Evolutionary conservation across 2,797 vertebrate genomes (phyloP).

Genomic region (Rhinoraja longicauda): DNA sequence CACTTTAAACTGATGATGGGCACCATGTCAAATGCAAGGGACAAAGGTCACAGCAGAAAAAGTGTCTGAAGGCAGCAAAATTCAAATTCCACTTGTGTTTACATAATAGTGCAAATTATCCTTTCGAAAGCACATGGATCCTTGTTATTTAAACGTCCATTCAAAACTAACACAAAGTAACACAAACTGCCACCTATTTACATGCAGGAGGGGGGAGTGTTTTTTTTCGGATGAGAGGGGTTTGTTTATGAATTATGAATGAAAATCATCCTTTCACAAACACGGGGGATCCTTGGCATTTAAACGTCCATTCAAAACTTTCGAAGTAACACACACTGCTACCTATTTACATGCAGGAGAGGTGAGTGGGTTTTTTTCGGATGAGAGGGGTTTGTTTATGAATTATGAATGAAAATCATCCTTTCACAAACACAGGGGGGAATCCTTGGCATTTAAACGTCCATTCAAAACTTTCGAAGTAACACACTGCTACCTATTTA

Average conservation of each 20-base stretch:
- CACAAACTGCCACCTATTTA: not conserved
- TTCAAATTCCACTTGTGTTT: not conserved
- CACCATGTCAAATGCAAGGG: not conserved
- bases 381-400: not conserved
- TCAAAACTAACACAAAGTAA: not conserved
- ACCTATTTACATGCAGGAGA: not conserved
- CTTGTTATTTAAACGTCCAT: not conserved
- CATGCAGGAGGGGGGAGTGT: not conserved
- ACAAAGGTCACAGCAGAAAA: not conserved
- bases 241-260: not conserved
- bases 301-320: too few species aligned
- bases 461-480: too few species aligned
- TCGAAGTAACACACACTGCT: too few species aligned
- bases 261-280: too few species aligned
- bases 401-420: not conserved
- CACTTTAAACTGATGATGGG: not conserved
- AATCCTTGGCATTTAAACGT: too few species aligned
- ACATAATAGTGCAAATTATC: not conserved
- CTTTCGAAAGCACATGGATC: not conserved
- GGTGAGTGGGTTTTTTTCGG: not conserved
- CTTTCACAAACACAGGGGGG: too few species aligned
- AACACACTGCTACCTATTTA: too few species aligned
- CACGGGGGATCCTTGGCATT: too few species aligned
- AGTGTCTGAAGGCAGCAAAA: too few species aligned
- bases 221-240: not conserved